Percentiles rank a stretch among this genome's conserved stretches.
Evolutionary conservation across 2,113 vertebrate species (phyloP).

Genomic region (Muntiacus reevesi): DNA sequence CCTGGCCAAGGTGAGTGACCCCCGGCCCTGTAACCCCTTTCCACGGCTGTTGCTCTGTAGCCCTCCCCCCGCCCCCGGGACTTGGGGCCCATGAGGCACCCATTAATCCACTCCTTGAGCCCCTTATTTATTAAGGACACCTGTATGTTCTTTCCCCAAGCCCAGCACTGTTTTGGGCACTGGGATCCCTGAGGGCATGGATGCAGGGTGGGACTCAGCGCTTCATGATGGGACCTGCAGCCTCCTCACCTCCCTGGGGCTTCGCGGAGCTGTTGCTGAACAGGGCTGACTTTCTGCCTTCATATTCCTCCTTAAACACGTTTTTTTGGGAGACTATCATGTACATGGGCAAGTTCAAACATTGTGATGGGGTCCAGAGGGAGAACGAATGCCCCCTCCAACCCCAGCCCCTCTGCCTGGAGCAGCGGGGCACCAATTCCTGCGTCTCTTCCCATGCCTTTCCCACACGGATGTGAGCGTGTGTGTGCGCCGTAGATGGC

Average conservation of each 20-base stretch:
- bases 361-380: background rate
- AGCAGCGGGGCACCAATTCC: background rate
- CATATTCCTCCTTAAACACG: background rate
- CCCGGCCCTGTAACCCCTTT: rapidly evolving
- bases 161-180: background rate
- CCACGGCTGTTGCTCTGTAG: rapidly evolving
- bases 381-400: rapidly evolving
- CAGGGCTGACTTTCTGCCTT: background rate
- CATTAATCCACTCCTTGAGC: rapidly evolving
- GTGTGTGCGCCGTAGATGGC: rapidly evolving
- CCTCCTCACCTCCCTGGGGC: background rate
- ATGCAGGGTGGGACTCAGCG: background rate
- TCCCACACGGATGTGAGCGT: rapidly evolving
- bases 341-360: background rate
- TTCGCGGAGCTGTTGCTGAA: background rate
- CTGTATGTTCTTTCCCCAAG: rapidly evolving
- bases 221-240: background rate
- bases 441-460: background rate
- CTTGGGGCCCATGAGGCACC: background rate
- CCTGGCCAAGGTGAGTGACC: slow-evolving; percentile 91
- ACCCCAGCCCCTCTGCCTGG: background rate
- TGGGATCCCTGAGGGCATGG: rapidly evolving
- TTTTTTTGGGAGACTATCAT: background rate
- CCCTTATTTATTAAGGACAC: rapidly evolving
- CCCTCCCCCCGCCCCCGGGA: rapidly evolving